Base-by-base conservation (phyloP, 2,797 vertebrate species). In the Tokudaia muenninki region DNA sequence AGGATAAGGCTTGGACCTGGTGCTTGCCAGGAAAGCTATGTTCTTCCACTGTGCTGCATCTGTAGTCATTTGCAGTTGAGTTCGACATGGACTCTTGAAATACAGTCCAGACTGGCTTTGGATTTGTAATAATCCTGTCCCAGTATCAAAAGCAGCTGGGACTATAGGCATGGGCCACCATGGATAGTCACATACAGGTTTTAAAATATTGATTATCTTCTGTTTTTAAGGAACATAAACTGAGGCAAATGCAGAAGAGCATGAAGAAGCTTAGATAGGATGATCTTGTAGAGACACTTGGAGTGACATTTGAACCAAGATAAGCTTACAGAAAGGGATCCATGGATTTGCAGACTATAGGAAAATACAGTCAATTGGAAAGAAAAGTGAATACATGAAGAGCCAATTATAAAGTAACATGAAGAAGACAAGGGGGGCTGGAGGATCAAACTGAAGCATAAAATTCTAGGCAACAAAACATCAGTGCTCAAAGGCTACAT, bases 231-330 rank as follows among this genome's bases (percentile, higher is more conserved):
- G 41, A 90, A 74, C 72, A 6, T 22, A 52, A 65, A 21, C 16
- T 57, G 61, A 89, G 17, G n/a, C 16, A 59, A 72, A 55, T 86
- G 21, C 72, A 47, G n/a, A 74, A 72, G n/a, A 90, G 1, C 50
- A 37, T 86, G 31, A 77, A 52, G 34, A 74, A 74, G 6, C 84
- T 57, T 22, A 83, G 6, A 31, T 16, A 50, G 2, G 10, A 37
- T 5, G 2, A 63, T 37, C 29, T 7, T 10, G 0, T 29, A 59
- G 17, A 74, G 7, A 0, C 1, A 29, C 14, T 11, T 22, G 52
- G 44, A 14, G 9, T 88, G 19, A 70, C 6, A 70, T 84, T 55
- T 61, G 29, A 87, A 21, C 14, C 50, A 90, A 77, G 52, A 34
- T 41, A 16, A 59, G 16, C 59, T 44, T 52, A 77, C 9, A 86